Conservation (phyloP, 1,140 invertebrate genomes). For the Apis florea region DNA sequence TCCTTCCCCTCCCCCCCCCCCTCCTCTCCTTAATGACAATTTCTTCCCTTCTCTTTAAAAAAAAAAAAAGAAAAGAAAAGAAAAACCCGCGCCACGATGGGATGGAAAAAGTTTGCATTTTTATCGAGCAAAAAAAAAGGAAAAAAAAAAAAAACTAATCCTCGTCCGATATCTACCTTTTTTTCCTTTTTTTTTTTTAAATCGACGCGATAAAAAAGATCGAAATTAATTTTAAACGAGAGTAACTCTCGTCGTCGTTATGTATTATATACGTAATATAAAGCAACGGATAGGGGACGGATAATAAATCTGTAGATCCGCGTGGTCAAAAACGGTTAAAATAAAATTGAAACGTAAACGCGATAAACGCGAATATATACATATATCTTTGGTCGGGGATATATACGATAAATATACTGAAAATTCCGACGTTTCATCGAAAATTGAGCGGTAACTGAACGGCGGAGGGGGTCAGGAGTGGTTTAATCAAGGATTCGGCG, state of each 20-base stretch:
- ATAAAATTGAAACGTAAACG: conserved; percentile 1
- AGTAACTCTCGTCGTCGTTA: no score
- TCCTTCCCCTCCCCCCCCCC: no score
- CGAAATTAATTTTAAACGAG: neutral
- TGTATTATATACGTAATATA: no score
- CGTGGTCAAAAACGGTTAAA: neutral
- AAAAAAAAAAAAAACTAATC: no score
- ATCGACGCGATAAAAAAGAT: no score
- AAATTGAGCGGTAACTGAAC: conserved; percentile 27
- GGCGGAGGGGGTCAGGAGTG: conserved; percentile 21
- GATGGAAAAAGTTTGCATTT: neutral
- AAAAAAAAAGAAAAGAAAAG: no score
- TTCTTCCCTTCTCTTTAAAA: no score
- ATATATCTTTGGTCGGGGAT: neutral
- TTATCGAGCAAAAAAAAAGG: neutral
- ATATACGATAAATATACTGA: conserved; percentile 5
- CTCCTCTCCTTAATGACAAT: neutral
- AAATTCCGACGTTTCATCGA: conserved; percentile 31
- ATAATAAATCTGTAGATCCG: neutral
- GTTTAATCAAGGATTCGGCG: conserved; percentile 53
- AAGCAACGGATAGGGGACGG: neutral
- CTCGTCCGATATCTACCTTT: no score
- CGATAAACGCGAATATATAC: conserved; percentile 1
- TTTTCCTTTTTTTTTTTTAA: no score
- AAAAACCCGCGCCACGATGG: neutral